Base-by-base conservation (phyloP, 2,888 invertebrate species). In the Cylloceria caligata region DNA sequence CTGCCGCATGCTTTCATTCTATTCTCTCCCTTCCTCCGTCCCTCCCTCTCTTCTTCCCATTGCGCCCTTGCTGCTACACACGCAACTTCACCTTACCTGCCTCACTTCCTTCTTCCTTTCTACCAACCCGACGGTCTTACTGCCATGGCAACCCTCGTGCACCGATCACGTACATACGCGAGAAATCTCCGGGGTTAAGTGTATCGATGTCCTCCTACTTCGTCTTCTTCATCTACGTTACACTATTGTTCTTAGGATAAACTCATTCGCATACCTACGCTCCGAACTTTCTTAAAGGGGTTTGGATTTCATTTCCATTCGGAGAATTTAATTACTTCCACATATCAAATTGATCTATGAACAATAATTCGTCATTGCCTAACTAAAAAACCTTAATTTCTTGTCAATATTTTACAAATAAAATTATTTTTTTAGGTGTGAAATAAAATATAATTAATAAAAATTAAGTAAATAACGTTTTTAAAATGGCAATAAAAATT, bases 51-150 rank as follows among this genome's bases (percentile, higher is more conserved):
- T n/a, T n/a, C n/a, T n/a, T n/a, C n/a, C n/a, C n/a, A n/a, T n/a
- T 27, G 13, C 21, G 36, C 5, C 68, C 49, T 65, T 74, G 49
- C 69, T 30, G 52, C 71, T 81, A 84, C 80, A 83, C 86, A 83
- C 86, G 80, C 85, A 84, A 84, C 80, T 85, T 84, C 79, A 81
- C 77, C 79, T 84, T 84, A 57, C 65, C 68, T 72, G 67, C 64
- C 71, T 65, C 45, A 73, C 52, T 86, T 90, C 88, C 88, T 87
- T 86, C 81, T 76, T 86, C 81, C 85, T 79, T 76, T 81, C 81
- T 83, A 74, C 60, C 47, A 49, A 64, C 55, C 47, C 79, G 81
- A 64, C 75, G 73, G 60, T 74, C 69, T 77, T 62, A 78, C 81
- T 78, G 62, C 62, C 85, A 79, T 83, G 80, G 83, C 83, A 76